Base-by-base conservation (phyloP, 2,113 vertebrate species). In the Alosa alosa region DNA sequence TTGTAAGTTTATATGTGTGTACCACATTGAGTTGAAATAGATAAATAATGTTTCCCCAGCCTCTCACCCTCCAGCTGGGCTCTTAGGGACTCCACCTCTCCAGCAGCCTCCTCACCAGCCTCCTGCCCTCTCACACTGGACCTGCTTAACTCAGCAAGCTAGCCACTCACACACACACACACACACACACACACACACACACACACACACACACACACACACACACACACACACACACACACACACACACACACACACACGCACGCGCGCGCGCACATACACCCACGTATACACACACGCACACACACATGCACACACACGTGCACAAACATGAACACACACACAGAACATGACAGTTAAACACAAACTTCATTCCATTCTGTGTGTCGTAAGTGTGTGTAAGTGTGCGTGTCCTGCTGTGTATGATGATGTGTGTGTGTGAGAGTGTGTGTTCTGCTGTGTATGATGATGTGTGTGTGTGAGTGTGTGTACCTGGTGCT, bases 401-500 rank as follows among this genome's bases (percentile, higher is more conserved):
- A 94, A 20, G 31, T 31, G 31, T 31, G 31, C 31, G 31, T 31
- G 31, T 31, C 31, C 31, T 31, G 31, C 31, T 31, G 31, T 31
- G 31, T 31, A 31, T 31, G 31, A 31, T 31, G 31, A 31, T 31
- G 31, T 64, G 60, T 64, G 60, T 64, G 60, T 64, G 60, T 64
- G 20, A 25, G 60, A 25, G n/a, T 64, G 60, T 81, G 78, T 91
- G 31, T 31, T 1, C 31, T 31, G 31, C 31, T 31, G 31, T 31
- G 31, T 31, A 31, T 31, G 31, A 31, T 31, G 31, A 31, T 31
- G 22, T 64, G 60, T 64, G 60, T 64, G 60, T 64, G 60, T 64
- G 20, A 25, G 60, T 64, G n/a, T 64, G 60, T 81, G 78, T 91
- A 94, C 93, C 93, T 94, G 91, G 1, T 87, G 52, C 82, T 93